These are phyloP conservation scores for Cyanoliseus patagonus DNA, from an alignment of 2,113 vertebrate genomes.

Conservation along the genomic window DNA sequence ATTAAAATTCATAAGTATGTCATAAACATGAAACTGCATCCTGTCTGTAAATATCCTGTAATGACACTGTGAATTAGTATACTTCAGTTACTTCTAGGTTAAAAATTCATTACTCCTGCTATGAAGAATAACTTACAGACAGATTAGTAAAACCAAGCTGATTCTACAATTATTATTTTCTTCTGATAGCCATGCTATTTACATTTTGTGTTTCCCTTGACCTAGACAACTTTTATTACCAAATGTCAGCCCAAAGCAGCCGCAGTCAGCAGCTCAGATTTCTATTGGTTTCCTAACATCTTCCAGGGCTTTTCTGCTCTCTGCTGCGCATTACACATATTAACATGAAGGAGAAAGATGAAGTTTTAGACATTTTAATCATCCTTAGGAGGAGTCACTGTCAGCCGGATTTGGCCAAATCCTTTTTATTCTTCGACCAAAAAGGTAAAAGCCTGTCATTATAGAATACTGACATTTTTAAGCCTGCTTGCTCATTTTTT, in stretches of 20 bases:
- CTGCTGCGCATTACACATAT: not conserved
- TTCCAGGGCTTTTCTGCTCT: conserved; percentile 12
- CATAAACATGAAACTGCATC: conserved; percentile 12
- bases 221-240: conserved; percentile 29
- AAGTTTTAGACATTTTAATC: conserved; percentile 13
- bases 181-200: conserved; percentile 18
- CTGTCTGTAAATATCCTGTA: conserved; percentile 30
- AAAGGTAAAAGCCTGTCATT: not conserved
- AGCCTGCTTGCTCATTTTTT: not conserved
- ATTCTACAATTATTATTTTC: conserved; percentile 50
- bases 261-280: conserved; percentile 1
- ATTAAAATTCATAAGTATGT: conserved; percentile 30
- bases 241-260: not conserved
- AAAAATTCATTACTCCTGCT: conserved; percentile 14
- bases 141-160: conserved; percentile 22
- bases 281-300: not conserved
- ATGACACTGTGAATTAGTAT: conserved; percentile 5
- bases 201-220: not conserved
- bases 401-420: not conserved
- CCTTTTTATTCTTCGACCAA: not conserved
- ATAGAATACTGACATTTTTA: not conserved
- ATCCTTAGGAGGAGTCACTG: not conserved
- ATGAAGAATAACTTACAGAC: conserved; percentile 3
- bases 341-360: not conserved
- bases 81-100: conserved; percentile 27